Base-by-base conservation (phyloP, 1,140 invertebrate species). In the Drosophila fuyamai region DNA sequence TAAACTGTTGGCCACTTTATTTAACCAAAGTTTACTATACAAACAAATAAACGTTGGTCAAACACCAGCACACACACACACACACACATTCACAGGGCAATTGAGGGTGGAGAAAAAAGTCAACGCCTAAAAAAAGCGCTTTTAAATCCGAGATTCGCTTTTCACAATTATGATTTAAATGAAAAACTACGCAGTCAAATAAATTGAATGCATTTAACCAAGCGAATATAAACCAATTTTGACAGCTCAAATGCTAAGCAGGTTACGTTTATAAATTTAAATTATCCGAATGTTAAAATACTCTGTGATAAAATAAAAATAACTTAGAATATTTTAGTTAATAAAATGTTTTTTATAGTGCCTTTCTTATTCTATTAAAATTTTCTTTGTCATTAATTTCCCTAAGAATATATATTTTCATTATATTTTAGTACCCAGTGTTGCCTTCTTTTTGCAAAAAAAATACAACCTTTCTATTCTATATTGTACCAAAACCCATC, bases 1-100 rank as follows among this genome's bases (percentile, higher is more conserved):
- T 82, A 80, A 90, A 76, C 70, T 65, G 66, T 88, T 91, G 83
- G 80, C 78, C 88, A 91, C 88, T 91, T 91, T 91, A 84, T 91
- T 91, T 84, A 88, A 91, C 88, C 88, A 81, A 76, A 88, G 77
- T 91, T 91, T 91, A 90, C 76, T 79, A 88, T 74, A 89, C 77
- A 89, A 89, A 89, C 80, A 89, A 88, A 89, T 82, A 82, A 88
- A 72, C 82, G 74, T 85, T 78, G 82, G 82, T 68, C 82, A 81
- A 67, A 55, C 56, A 72, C 54, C 70, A 53, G 62, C 63, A 66
- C 41, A 70, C 63, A 29, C 35, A 14, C 38, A 40, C 12, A 43
- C 6, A 14, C 7, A 32, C 29, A 32, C 6, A 13, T 9, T 4
- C 23, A 23, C 23, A 23, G 1, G 2, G 4, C 23, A 23, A 23